Evolutionary conservation across 1,140 invertebrate genomes (phyloP).

Genomic region (Spodoptera frugiperda): DNA sequence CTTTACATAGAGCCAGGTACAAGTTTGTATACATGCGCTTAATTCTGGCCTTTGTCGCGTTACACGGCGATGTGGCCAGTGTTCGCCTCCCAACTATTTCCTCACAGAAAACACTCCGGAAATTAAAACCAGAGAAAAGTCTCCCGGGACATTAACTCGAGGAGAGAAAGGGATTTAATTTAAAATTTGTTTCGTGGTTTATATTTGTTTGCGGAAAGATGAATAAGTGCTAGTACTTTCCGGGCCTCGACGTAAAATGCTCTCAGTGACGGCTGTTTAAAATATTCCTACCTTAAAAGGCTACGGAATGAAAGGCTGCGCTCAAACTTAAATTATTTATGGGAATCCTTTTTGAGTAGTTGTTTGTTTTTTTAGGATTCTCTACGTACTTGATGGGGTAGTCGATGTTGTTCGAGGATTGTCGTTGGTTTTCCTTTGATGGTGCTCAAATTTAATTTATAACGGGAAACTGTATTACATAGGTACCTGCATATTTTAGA

Average conservation of each 20-base stretch:
- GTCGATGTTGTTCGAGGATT: too few relatives aligned
- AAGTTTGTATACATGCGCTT: background rate
- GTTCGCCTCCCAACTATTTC: slow-evolving; percentile 72
- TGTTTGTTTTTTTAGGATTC: slow-evolving; percentile 15
- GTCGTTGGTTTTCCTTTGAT: too few relatives aligned
- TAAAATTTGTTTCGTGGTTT: slow-evolving; percentile 70
- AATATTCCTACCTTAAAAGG: slow-evolving; percentile 42
- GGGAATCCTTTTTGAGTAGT: slow-evolving; percentile 23
- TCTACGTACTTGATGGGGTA: too few relatives aligned
- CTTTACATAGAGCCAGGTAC: too few relatives aligned
- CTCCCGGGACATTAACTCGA: slow-evolving; percentile 74
- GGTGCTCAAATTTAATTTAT: too few relatives aligned
- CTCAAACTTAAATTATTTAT: slow-evolving; percentile 43
- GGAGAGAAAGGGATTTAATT: slow-evolving; percentile 74
- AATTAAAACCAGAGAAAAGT: slow-evolving; percentile 80
- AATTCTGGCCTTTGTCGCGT: slow-evolving; percentile 14
- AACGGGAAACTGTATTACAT: too few relatives aligned
- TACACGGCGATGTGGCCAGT: slow-evolving; percentile 9
- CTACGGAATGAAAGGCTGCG: slow-evolving; percentile 35
- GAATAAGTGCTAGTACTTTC: slow-evolving; percentile 59
- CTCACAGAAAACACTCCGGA: slow-evolving; percentile 73
- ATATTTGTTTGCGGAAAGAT: slow-evolving; percentile 69
- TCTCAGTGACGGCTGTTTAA: slow-evolving; percentile 45
- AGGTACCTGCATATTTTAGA: too few relatives aligned
- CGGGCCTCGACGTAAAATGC: slow-evolving; percentile 44